phyloP scores from a whole-genome alignment of 2,113 vertebrate species.

The Pristiophorus japonicus region DNA sequence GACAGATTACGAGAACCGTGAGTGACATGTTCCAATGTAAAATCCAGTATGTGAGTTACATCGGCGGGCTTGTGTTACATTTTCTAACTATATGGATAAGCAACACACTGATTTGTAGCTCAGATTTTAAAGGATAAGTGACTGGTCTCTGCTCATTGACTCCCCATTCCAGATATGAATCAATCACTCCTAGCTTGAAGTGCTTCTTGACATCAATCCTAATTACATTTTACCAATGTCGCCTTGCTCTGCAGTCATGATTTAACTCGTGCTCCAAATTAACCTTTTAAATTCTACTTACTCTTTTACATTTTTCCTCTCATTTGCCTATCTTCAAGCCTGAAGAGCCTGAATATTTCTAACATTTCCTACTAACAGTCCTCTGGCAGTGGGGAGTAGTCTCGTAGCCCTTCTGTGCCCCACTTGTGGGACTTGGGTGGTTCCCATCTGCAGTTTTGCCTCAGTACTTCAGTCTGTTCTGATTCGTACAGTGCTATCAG shows the following conservation, averaged over 20 bases:
- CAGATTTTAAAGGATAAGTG: background rate
- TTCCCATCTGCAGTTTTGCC: background rate
- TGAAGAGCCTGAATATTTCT: background rate
- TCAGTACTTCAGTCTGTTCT: background rate
- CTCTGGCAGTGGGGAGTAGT: background rate
- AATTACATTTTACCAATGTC: background rate
- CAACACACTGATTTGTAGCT: background rate
- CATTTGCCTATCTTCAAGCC: too few relatives aligned
- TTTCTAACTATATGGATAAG: background rate
- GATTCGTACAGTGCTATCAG: background rate
- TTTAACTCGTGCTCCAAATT: background rate
- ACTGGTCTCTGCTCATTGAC: background rate
- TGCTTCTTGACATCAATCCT: background rate
- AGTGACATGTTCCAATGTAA: background rate
- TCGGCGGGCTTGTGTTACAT: background rate
- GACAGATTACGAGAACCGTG: background rate
- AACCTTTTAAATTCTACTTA: background rate
- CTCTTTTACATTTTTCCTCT: background rate
- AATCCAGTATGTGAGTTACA: background rate
- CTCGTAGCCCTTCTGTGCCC: background rate
- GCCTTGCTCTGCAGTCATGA: background rate
- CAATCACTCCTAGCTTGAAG: background rate
- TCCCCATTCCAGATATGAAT: background rate
- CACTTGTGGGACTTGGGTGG: too few relatives aligned
- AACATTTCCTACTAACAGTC: background rate